Evolutionary conservation across 2,113 vertebrate species (phyloP).

Genomic region (Gambusia holbrooki): DNA sequence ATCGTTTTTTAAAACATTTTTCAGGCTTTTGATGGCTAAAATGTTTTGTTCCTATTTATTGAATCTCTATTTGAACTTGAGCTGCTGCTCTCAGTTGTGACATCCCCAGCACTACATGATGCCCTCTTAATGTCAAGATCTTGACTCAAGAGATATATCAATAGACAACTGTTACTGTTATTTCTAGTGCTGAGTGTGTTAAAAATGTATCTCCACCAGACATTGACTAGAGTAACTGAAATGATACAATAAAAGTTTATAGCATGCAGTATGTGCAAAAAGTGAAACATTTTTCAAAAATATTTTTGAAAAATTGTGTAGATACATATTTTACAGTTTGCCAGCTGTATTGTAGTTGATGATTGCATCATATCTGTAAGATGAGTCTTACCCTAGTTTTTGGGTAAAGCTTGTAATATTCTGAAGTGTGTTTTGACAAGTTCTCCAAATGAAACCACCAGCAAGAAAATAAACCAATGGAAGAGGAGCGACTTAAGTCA

Average conservation of each 20-base stretch:
- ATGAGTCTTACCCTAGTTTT: background rate
- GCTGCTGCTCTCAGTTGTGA: no score
- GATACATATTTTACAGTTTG: background rate
- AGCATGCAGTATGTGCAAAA: background rate
- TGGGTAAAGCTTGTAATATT: background rate
- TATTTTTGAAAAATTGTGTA: background rate
- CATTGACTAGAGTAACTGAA: background rate
- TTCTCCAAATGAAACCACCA: background rate
- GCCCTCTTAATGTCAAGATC: conserved; percentile 27
- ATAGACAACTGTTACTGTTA: conserved; percentile 14
- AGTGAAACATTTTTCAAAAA: background rate
- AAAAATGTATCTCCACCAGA: conserved; percentile 4
- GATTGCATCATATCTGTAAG: background rate
- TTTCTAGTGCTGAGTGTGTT: conserved; percentile 1
- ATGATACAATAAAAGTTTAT: no score
- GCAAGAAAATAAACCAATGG: no score
- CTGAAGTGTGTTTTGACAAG: background rate
- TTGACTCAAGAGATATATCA: conserved; percentile 46
- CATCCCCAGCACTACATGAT: conserved; percentile 7
- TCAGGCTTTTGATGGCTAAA: background rate
- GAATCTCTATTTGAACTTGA: background rate
- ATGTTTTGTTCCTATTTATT: background rate
- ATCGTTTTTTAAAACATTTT: background rate
- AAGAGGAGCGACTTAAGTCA: no score
- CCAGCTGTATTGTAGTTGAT: background rate